These are phyloP conservation scores for Hiodon tergisus DNA, from an alignment of 2,113 vertebrate species.

Conservation along the genomic window DNA sequence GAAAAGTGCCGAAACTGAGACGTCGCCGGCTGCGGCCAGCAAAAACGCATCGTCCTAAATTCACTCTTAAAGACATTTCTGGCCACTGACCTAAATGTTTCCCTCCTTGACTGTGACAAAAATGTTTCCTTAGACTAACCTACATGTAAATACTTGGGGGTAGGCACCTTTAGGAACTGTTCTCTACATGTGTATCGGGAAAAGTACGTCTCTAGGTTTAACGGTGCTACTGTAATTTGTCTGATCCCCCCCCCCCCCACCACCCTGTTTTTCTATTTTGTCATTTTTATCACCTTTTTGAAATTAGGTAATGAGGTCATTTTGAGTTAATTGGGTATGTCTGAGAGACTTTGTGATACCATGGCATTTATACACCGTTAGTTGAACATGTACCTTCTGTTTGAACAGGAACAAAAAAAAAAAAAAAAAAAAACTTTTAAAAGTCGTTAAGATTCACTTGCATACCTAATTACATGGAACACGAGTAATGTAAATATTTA, in stretches of 20 bases:
- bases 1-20: slow-evolving; percentile 58
- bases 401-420: background rate
- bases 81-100: background rate
- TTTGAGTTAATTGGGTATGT: slow-evolving; percentile 37
- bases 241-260: slow-evolving; percentile 40
- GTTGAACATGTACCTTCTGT: slow-evolving; percentile 14
- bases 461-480: slow-evolving; percentile 32
- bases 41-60: slow-evolving; percentile 48
- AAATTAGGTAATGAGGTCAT: slow-evolving; percentile 26
- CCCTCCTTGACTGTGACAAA: slow-evolving; percentile 5
- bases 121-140: slow-evolving; percentile 16
- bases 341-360: slow-evolving; percentile 24
- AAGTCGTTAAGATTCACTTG: slow-evolving; percentile 18
- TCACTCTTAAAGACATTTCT: slow-evolving; percentile 30
- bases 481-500: slow-evolving; percentile 66
- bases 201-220: slow-evolving; percentile 34
- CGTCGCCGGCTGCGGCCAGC: slow-evolving; percentile 18
- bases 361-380: slow-evolving; percentile 21
- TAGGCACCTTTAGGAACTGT: background rate
- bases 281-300: slow-evolving; percentile 36
- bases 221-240: slow-evolving; percentile 30
- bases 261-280: slow-evolving; percentile 29
- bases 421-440: background rate
- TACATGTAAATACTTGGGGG: slow-evolving; percentile 5
- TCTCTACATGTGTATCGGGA: slow-evolving; percentile 2